A percentile compares a stretch with the other conserved stretches of the same genome.
These are phyloP conservation scores for Calameuta pallipes DNA, from an alignment of 2,888 invertebrate species.

Conservation along the genomic window DNA sequence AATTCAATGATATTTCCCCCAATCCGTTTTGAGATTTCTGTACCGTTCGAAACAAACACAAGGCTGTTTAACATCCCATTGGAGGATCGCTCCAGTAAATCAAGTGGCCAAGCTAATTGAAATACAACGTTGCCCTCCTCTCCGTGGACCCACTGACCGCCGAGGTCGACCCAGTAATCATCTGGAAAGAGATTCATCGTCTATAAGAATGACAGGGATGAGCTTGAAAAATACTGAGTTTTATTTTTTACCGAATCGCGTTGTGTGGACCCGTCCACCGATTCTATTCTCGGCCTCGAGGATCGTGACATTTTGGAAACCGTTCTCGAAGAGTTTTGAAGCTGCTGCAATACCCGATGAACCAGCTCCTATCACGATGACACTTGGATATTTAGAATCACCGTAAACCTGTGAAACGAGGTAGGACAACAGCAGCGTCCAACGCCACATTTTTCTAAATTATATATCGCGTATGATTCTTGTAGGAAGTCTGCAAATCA, in stretches of 20 bases:
- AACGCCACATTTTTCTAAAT: no score
- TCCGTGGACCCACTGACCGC: constrained; percentile 54
- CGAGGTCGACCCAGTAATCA: constrained; percentile 45
- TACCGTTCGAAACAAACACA: constrained; percentile 1
- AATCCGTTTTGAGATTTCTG: background rate
- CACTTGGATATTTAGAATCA: constrained; percentile 44
- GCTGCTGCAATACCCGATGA: constrained; percentile 71
- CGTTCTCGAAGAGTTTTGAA: constrained; percentile 65
- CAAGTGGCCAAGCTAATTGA: constrained; percentile 46
- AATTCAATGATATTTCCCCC: background rate
- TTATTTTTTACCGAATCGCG: constrained; percentile 55
- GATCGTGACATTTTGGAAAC: constrained; percentile 66
- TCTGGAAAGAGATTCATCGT: constrained; percentile 25
- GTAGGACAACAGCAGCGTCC: no score
- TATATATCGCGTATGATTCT: no score
- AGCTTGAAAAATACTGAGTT: background rate
- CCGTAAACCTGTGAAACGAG: no score
- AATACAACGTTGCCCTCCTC: constrained; percentile 43
- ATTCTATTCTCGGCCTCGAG: constrained; percentile 67
- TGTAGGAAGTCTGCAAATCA: no score
- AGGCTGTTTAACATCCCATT: background rate
- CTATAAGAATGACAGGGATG: constrained; percentile 14
- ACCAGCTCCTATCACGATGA: constrained; percentile 71
- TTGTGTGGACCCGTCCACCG: constrained; percentile 67
- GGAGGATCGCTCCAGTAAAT: constrained; percentile 32